Conservation (phyloP, 2,113 vertebrate genomes). For the Sorex fumeus region DNA sequence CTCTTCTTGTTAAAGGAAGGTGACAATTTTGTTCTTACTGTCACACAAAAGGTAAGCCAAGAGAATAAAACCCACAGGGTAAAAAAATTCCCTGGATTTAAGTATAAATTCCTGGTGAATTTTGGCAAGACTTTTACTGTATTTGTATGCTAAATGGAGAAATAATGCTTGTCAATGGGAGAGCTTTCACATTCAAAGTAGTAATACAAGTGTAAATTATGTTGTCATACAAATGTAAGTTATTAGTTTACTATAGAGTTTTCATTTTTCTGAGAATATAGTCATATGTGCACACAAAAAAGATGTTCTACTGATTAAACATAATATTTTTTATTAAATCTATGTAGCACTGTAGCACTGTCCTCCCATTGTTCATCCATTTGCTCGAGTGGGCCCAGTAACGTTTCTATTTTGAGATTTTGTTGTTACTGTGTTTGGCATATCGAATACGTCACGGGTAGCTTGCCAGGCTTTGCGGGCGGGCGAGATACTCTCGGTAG, state of each 20-base stretch:
- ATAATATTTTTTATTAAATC: slow-evolving; percentile 10
- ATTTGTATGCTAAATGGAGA: slow-evolving; percentile 29
- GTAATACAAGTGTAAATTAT: background rate
- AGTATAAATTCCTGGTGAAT: background rate
- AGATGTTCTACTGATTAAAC: background rate
- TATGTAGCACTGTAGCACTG: too few species aligned
- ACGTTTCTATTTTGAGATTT: too few species aligned
- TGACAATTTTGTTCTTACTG: background rate
- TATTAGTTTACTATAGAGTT: background rate
- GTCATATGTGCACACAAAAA: background rate
- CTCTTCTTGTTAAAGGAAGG: slow-evolving; percentile 8
- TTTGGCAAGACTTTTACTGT: background rate
- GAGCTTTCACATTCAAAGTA: background rate
- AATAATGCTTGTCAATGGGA: background rate
- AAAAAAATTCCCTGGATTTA: background rate
- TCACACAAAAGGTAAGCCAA: slow-evolving; percentile 9
- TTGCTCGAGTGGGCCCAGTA: too few species aligned
- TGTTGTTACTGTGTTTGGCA: too few species aligned
- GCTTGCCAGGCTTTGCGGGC: too few species aligned
- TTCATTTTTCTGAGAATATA: background rate
- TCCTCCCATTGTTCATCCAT: too few species aligned
- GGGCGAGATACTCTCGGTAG: too few species aligned
- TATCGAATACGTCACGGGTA: too few species aligned
- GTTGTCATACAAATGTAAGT: background rate
- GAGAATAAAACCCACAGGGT: background rate